Percentiles rank a stretch among this genome's conserved stretches.
phyloP scores from a whole-genome alignment of 92 coral and sea anemone genomes.

The Siderastrea radians region DNA sequence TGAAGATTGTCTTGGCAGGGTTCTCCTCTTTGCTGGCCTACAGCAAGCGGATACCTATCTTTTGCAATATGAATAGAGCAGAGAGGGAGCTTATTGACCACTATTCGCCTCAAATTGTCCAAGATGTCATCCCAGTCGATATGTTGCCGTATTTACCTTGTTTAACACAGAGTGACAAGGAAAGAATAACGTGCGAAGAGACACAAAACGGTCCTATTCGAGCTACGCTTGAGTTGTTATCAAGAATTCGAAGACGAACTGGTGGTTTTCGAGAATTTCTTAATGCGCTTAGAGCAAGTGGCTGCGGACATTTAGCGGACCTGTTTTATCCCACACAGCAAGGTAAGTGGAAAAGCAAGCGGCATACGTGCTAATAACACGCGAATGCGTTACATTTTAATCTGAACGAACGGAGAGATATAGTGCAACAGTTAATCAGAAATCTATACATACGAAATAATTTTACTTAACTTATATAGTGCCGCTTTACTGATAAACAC shows the following conservation, averaged over 20 bases:
- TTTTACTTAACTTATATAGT: too few species aligned
- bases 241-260: slow-evolving; percentile 45
- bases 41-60: neutral
- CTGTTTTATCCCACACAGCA: slow-evolving; percentile 65
- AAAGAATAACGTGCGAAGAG: slow-evolving; percentile 62
- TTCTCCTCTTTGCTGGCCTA: neutral
- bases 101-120: slow-evolving; percentile 35
- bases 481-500: too few species aligned
- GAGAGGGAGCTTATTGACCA: slow-evolving; percentile 41
- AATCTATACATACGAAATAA: too few species aligned
- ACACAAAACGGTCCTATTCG: slow-evolving; percentile 45
- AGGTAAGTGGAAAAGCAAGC: slow-evolving; percentile 13
- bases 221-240: slow-evolving; percentile 62
- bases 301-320: slow-evolving; percentile 57
- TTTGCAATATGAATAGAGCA: slow-evolving; percentile 63
- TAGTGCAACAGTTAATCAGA: too few species aligned
- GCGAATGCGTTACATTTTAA: too few species aligned
- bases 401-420: too few species aligned
- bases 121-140: slow-evolving; percentile 72
- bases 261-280: slow-evolving; percentile 56
- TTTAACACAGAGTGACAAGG: slow-evolving; percentile 76
- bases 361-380: too few species aligned
- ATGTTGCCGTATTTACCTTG: slow-evolving; percentile 70
- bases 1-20: neutral
- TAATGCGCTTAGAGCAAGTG: slow-evolving; percentile 8